Percentiles rank a stretch among this genome's conserved stretches.
These are phyloP conservation scores for Tokudaia muenninki DNA, from an alignment of 2,797 vertebrate genomes.

Conservation along the genomic window DNA sequence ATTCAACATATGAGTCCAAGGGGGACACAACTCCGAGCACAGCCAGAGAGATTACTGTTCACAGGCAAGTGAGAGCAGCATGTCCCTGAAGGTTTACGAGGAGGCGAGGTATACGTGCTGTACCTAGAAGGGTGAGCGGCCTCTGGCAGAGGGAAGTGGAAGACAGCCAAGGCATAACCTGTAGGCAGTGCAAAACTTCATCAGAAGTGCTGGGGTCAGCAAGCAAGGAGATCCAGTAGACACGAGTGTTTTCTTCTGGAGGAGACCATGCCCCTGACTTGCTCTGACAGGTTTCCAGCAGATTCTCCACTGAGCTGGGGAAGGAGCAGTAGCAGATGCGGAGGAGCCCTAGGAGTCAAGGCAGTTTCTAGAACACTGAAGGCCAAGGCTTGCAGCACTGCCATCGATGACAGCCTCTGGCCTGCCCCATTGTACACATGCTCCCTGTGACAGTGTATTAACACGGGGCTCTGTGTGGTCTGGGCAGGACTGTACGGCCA, in stretches of 20 bases:
- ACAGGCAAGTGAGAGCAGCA: not conserved
- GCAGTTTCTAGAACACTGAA: not conserved
- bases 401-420: not conserved
- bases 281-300: not conserved
- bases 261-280: not conserved
- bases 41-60: not conserved
- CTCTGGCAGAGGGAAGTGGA: not conserved
- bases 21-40: not conserved
- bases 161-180: fast-evolving
- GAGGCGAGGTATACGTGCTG: not conserved
- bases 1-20: not conserved
- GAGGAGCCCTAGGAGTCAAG: not conserved
- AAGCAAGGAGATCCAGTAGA: not conserved
- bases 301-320: not conserved
- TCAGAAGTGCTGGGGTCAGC: not conserved
- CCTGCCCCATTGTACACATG: not conserved
- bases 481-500: not conserved
- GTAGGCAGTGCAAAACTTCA: fast-evolving
- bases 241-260: not conserved
- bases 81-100: not conserved
- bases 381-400: not conserved
- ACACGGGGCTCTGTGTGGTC: not conserved
- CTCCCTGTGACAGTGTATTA: not conserved
- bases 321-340: not conserved
- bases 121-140: not conserved